Evolutionary conservation across 2,797 vertebrate species (phyloP), one percentile per base, ranked within the genome.

Genomic region (Helostoma temminkii): DNA sequence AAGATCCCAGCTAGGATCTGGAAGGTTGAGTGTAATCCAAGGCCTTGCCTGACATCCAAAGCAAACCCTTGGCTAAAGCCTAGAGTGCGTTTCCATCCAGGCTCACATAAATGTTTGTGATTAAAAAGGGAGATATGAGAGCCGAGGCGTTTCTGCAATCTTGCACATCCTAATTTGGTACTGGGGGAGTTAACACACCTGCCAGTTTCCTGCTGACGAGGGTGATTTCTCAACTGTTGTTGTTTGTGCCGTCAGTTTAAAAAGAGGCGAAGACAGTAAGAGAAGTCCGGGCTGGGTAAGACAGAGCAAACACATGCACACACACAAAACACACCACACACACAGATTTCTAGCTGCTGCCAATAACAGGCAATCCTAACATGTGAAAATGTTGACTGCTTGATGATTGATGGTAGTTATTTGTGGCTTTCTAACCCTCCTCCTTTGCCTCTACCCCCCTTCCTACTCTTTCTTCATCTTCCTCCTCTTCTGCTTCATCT

Each of bases 181-280:
- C 94, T 94, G 85, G 86, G 94, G 94, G 95, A 96, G 95, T 94
- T 93, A 95, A 93, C 94, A 89, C 96, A 96, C 96, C 96, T 97
- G 97, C 95, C 96, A 95, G 90, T 87, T 93, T 90, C 70, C 88
- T 96, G 96, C 96, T 97, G 97, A 98, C 95, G 87, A 91, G 85
- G 84, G 85, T 90, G 91, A 93, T 95, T 96, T 96, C 84, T 89
- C 90, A 84, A 90, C 84, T 92, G 92, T 94, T 93, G 93, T 93
- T 94, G 92, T 93, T 94, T 93, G 91, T 91, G 90, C 90, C 86
- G 88, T 91, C 91, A 91, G 84, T 92, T 92, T 92, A 90, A 84
- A 78, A 91, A 90, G 91, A 91, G 88, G 81, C 71, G 63, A 85
- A 87, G 89, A 91, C 81, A 66, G 91, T 86, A 87, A 80, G 82